Evolutionary conservation across 2,113 vertebrate genomes (phyloP), one percentile per base, ranked within the genome.

Genomic region (Catharus bicknelli): DNA sequence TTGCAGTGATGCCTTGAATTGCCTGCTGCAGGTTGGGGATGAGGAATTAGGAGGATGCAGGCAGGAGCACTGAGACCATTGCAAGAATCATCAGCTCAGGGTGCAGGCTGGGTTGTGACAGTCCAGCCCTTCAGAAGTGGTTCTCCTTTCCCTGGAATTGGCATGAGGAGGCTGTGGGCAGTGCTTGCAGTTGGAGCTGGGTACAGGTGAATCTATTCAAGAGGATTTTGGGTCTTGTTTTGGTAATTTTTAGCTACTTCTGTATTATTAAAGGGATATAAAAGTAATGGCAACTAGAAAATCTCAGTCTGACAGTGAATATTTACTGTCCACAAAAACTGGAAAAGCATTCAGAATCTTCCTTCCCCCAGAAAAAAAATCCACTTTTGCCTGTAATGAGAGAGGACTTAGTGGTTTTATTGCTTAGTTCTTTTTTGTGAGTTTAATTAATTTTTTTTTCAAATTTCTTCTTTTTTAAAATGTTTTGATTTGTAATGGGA

Each of bases 41-140:
- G 10, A 30, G 86, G 54, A 77, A 50, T 66, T 2, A 29, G 58
- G 67, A 45, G 75, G n/a, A 17, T 3, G 17, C 20, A 17, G 14
- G 36, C 40, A 34, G 40, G 16, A 45, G 7, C 30, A 6, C 10
- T 6, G 55, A 48, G 51, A 3, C n/a, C 4, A 2, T 7, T 26
- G 62, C 36, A 68, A 10, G 64, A 40, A 20, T 17, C 16, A 3
- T 5, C 4, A 26, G 43, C 19, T 29, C 43, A 45, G 43, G 72
- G 9, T 68, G 23, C 43, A 9, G 66, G 40, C 50, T 54, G 51
- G 16, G 9, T 9, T 59, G 11, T 13, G 20, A 29, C 34, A 67
- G 0, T n/a, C 17, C 13, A 26, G 17, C 29, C 48, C 2, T 64
- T 11, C 10, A 47, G 10, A 23, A 13, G 4, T 57, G 51, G 1